Evolutionary conservation across 2,797 vertebrate species (phyloP), one percentile per base, ranked within the genome.

Genomic region (Pempheris klunzingeri): DNA sequence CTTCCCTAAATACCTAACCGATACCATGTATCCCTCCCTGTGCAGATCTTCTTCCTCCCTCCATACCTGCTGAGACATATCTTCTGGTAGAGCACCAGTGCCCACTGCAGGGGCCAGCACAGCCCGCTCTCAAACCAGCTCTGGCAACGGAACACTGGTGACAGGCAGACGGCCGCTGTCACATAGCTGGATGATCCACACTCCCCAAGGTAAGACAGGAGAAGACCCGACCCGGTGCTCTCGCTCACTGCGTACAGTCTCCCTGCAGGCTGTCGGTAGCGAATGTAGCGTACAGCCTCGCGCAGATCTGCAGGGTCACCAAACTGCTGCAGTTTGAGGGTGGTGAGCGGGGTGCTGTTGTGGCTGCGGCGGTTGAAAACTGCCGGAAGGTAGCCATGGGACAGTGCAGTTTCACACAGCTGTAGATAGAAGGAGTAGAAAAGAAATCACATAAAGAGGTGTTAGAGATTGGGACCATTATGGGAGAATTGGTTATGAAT

Each of bases 181-280:
- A 96, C 57, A 3, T 96, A 96, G 83, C 96, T 96, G 41, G 96
- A 97, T 0, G 96, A 96, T 10, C 96, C 96, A 9, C 96, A 96
- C 84, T 97, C 96, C 1, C 96, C 96, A 41, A 97, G 91, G 88
- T 97, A 96, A 14, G 96, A 96, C 53, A 97, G 92, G 39, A 97
- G 95, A 2, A 97, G 95, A 49, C 96, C 96, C 0, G 96, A 95
- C 5, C 96, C 96, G 0, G 94, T 96, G 91, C 96, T 94, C 89
- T 97, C 96, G 54, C 95, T 95, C 55, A 94, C 96, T 0, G 95
- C 95, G 13, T 95, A 96, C 57, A 97, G 92, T 30, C 93, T 89
- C 7, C 95, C 92, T 0, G 91, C 91, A 0, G 96, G 96, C 78
- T 95, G 95, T 17, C 95, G 85, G 81, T 95, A 93, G 36, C 95